These are phyloP conservation scores for Peromyscus attwateri DNA, from an alignment of 2,797 vertebrate species.

Conservation along the genomic window DNA sequence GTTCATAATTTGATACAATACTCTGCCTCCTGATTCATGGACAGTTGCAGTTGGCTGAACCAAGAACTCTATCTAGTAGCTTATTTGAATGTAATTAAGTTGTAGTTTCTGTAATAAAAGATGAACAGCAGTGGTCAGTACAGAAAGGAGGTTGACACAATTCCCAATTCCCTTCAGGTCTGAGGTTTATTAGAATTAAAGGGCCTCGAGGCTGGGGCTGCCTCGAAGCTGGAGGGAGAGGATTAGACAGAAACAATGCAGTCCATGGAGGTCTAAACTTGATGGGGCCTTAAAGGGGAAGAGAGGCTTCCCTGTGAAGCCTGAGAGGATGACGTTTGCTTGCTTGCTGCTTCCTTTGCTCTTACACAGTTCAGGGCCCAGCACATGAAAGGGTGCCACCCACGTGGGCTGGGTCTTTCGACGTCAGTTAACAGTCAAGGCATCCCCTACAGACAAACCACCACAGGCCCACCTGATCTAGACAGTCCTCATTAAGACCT, in stretches of 20 bases:
- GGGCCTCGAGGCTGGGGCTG: neutral
- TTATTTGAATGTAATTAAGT: conserved; percentile 87
- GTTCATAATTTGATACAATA: conserved; percentile 85
- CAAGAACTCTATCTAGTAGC: conserved; percentile 85
- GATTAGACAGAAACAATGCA: neutral
- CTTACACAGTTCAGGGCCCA: neutral
- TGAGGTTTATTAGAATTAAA: neutral
- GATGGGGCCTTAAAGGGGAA: neutral
- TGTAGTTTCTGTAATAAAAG: conserved; percentile 74
- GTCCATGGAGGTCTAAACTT: neutral
- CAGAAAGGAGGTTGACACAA: neutral
- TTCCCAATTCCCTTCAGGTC: neutral
- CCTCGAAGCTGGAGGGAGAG: neutral
- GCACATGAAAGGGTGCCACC: neutral
- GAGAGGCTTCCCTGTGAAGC: neutral
- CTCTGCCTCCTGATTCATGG: conserved; percentile 81
- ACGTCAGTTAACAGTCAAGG: neutral
- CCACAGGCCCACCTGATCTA: neutral
- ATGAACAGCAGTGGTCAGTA: neutral
- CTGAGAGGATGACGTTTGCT: neutral
- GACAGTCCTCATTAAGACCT: neutral
- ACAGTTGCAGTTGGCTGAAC: conserved; percentile 83
- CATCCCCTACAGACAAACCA: neutral
- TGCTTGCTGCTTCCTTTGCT: neutral
- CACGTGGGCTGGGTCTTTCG: neutral